Base-by-base conservation (phyloP, 2,888 invertebrate species). In the Chelonus formosanus region DNA sequence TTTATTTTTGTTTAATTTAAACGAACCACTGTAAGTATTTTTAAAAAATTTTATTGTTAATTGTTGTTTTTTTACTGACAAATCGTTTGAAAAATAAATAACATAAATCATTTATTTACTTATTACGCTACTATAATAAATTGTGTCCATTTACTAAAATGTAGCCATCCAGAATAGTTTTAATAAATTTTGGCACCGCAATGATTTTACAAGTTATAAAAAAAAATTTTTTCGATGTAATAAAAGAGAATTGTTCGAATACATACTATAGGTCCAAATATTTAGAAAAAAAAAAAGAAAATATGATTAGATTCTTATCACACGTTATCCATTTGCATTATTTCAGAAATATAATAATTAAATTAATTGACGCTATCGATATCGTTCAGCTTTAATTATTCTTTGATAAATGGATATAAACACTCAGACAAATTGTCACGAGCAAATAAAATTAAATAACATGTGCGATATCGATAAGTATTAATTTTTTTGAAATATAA, bases 81-180 rank as follows among this genome's bases (percentile, higher is more conserved):
- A 20, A 20, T 20, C 20, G 20, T 20, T 20, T 20, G 20, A 20
- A 20, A 20, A 20, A 20, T 20, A 20, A 20, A 20, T 20, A 20
- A 20, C 20, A 20, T 20, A 20, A 20, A 20, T 20, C 20, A 20
- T 57, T 10, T 32, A 32, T 32, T 34, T 32, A n/a, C 35, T 32
- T 7, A 8, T 52, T 48, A 48, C 48, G 6, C 40, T 45, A 36
- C 61, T 61, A 66, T 50, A 56, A 35, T 56, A 61, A 60, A 60
- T 40, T 44, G 43, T 53, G 48, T 62, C 50, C 52, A 60, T 35
- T 47, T 55, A 52, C 53, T 44, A 52, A 57, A 62, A 61, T n/a
- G 10, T 61, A 32, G 10, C 52, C 34, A 32, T 53, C 5, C 3
- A 10, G n/a, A 20, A 40, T 52, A 8, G 10, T 34, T 35, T 20